These are phyloP conservation scores for Neodiprion fabricii DNA, from an alignment of 1,140 invertebrate species.

Conservation along the genomic window DNA sequence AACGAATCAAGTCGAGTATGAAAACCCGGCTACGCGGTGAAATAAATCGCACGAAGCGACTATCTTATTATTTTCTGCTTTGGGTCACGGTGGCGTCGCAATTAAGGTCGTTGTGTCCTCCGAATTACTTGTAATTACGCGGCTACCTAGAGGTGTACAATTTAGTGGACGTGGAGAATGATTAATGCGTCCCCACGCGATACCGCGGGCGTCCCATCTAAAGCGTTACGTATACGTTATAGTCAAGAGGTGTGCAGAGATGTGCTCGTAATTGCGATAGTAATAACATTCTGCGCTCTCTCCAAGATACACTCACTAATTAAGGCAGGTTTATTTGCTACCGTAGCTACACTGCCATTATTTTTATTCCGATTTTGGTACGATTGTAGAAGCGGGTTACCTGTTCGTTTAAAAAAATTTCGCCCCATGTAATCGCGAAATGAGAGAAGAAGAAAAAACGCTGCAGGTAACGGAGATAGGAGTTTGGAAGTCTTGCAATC, in stretches of 20 bases:
- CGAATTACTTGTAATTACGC: constrained; percentile 2
- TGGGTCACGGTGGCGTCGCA: neutral
- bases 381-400: neutral
- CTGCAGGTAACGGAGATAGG: neutral
- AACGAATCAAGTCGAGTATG: too few relatives aligned
- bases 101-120: constrained; percentile 1
- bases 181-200: neutral
- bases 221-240: neutral
- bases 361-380: neutral
- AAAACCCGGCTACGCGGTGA: too few relatives aligned
- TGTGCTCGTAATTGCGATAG: neutral
- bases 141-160: neutral
- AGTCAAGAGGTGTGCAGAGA: neutral
- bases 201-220: neutral
- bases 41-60: too few relatives aligned
- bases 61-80: neutral
- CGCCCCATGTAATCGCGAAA: neutral
- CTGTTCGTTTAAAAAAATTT: neutral
- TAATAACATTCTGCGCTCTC: neutral
- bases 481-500: neutral
- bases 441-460: neutral
- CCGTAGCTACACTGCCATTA: neutral
- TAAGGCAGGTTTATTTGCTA: neutral
- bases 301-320: neutral
- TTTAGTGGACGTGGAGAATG: neutral